Conservation (phyloP, 2,888 invertebrate genomes). For the Eupeodes luniger region DNA sequence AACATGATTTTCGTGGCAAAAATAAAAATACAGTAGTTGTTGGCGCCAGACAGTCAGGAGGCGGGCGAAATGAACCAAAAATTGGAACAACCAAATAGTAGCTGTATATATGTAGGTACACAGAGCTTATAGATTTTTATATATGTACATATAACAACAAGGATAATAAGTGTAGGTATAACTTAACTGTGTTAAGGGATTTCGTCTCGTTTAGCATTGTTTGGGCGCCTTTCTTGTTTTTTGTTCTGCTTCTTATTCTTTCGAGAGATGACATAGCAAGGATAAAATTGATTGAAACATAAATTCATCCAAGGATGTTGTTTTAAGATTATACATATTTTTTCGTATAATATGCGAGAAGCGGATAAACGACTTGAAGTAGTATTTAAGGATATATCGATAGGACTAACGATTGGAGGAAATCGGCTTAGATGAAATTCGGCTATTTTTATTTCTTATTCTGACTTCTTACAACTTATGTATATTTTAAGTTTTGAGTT, state of each 20-base stretch:
- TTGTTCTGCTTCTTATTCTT: background rate
- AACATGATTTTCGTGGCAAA: conserved; percentile 41
- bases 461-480: background rate
- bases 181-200: conserved; percentile 46
- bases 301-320: conserved; percentile 66
- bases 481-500: background rate
- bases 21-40: conserved; percentile 50
- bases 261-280: background rate
- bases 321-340: conserved; percentile 55
- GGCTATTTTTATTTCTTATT: background rate
- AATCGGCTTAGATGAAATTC: background rate
- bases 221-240: conserved; percentile 26
- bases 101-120: too few species aligned
- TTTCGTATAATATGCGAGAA: conserved; percentile 8
- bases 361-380: conserved; percentile 35
- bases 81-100: conserved; percentile 61
- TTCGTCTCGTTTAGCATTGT: conserved; percentile 25
- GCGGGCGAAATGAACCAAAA: conserved; percentile 69
- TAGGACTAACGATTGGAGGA: background rate
- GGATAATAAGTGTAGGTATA: conserved; percentile 27
- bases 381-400: background rate
- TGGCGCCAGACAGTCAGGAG: conserved; percentile 76
- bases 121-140: too few species aligned
- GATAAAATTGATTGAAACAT: conserved; percentile 73
- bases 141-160: background rate